Percentiles rank a stretch among this genome's conserved stretches.
These are phyloP conservation scores for Lagopus leucura DNA, from an alignment of 2,113 vertebrate genomes.

Conservation along the genomic window DNA sequence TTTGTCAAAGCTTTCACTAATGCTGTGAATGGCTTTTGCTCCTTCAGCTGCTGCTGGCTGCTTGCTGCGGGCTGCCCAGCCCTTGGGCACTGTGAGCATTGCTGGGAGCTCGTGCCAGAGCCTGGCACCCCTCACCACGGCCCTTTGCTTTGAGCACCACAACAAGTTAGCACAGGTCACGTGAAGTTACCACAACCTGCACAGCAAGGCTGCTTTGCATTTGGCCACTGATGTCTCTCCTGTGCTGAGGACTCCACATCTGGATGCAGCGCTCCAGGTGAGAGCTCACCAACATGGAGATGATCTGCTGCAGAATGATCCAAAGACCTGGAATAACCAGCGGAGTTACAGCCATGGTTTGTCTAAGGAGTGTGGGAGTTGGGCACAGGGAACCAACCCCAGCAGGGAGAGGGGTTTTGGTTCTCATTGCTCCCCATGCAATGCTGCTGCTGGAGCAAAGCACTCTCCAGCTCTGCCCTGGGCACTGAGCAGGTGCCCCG, in stretches of 20 bases:
- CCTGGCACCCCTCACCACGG: no score
- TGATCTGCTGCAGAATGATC: accelerated
- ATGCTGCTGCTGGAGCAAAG: not conserved
- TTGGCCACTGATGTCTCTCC: no score
- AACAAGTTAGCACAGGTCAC: no score
- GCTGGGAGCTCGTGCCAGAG: not conserved
- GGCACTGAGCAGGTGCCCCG: accelerated
- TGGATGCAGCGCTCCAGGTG: no score
- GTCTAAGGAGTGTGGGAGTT: not conserved
- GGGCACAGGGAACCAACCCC: not conserved
- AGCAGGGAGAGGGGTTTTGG: not conserved
- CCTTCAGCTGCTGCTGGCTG: not conserved
- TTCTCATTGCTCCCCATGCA: not conserved
- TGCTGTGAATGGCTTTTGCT: not conserved
- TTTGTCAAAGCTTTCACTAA: conserved; percentile 68
- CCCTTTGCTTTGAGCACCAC: no score
- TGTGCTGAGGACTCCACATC: no score
- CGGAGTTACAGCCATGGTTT: not conserved
- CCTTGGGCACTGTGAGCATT: accelerated
- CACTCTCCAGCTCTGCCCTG: not conserved
- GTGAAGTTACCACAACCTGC: no score
- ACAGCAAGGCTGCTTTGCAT: no score
- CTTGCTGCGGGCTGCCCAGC: not conserved
- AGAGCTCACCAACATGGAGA: no score
- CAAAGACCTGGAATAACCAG: not conserved